These are phyloP conservation scores for Delichon dasypus DNA, from an alignment of 2,797 vertebrate species.

Conservation along the genomic window DNA sequence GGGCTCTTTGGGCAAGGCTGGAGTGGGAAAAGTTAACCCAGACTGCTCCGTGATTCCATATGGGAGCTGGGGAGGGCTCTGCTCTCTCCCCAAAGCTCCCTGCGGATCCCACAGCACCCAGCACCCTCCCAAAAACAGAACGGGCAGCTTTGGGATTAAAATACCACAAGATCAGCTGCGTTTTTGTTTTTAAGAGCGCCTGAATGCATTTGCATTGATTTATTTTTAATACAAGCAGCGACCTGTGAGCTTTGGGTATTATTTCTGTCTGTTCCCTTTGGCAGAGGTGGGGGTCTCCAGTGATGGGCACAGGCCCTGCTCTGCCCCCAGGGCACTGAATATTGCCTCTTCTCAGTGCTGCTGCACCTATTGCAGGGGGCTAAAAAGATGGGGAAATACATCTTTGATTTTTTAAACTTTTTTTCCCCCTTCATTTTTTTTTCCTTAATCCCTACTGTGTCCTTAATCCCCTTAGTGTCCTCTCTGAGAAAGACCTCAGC, in stretches of 20 bases:
- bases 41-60: not conserved
- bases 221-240: not conserved
- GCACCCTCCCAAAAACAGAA: not conserved
- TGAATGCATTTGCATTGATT: slow-evolving; percentile 4
- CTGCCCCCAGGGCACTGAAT: not conserved
- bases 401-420: rapidly evolving
- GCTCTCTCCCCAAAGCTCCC: not conserved
- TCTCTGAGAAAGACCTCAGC: not conserved
- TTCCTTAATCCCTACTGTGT: rapidly evolving
- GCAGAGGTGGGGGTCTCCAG: not conserved
- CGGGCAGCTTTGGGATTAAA: not conserved
- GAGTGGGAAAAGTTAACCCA: not conserved
- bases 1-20: rapidly evolving
- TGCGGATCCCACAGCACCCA: not conserved
- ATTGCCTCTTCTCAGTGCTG: not conserved
- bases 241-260: not conserved
- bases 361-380: rapidly evolving
- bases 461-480: not conserved
- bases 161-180: rapidly evolving
- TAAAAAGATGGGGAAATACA: not conserved
- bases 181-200: not conserved
- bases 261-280: not conserved
- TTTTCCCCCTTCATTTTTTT: rapidly evolving
- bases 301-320: not conserved
- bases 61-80: not conserved